Base-by-base conservation (phyloP, 2,113 vertebrate genomes). In the Etheostoma spectabile region DNA sequence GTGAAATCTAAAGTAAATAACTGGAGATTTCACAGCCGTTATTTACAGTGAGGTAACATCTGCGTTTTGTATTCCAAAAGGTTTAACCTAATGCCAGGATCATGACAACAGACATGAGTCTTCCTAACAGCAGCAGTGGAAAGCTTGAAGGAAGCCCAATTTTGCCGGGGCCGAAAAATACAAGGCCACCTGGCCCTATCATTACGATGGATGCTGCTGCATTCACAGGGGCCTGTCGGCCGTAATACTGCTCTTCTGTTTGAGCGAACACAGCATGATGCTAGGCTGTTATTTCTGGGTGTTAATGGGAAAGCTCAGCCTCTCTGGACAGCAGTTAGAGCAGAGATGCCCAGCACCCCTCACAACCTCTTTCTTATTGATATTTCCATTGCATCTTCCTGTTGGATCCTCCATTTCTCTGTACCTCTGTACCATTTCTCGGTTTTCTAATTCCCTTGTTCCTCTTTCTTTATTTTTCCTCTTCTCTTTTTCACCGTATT, bases 271-370 rank as follows among this genome's bases (percentile, higher is more conserved):
- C 62, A 45, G 42, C 33, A 33, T 35, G 60, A 71, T 65, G 60
- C 51, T 27, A 5, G 52, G 77, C 65, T 76, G 57, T 46, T 21
- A 51, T 64, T 70, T 30, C 10, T 53, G 1, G 62, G n/a, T 48
- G 42, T 59, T 61, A 62, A 56, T 67, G 68, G 48, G 42, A n/a
- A 68, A 73, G 62, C 78, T 2, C 68, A n/a, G 48, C 63, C 63
- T 72, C 22, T 60, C 11, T 64, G 69, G 59, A 53, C 77, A 75
- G 49, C 30, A 52, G 57, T 2, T 6, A 12, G 12, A 77, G 68
- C 68, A 35, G 35, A 60, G 16, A 48, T 49, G 45, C 42, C 30
- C n/a, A 8, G 19, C 33, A 15, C 12, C 27, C 19, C 57, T 56
- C 57, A 33, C 6, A 27, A 13, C 6, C 45, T 59, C 66, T 60